Conservation (phyloP, 1,140 invertebrate genomes). For the Zaprionus nigranus region DNA sequence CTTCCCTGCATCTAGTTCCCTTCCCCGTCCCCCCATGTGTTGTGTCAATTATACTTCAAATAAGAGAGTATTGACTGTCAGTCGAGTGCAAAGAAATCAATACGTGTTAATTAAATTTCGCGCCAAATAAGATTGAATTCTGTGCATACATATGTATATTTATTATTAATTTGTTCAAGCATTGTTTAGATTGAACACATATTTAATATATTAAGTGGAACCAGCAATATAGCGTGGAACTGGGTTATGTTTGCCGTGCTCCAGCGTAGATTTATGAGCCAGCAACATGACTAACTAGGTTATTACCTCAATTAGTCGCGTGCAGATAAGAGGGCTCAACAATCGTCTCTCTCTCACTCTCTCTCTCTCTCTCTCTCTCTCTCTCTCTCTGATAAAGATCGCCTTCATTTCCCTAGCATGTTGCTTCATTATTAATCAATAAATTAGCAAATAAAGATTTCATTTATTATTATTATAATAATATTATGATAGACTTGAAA, state of each 20-base stretch:
- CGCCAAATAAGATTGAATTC: slow-evolving; percentile 61
- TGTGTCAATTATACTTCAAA: slow-evolving; percentile 54
- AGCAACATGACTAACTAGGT: slow-evolving; percentile 57
- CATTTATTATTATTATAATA: too few relatives aligned
- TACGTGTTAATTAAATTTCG: slow-evolving; percentile 72
- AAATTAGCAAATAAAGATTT: too few relatives aligned
- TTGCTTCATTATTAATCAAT: too few relatives aligned
- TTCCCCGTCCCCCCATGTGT: slow-evolving; percentile 4
- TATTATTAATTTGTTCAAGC: slow-evolving; percentile 30
- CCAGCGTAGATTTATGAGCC: slow-evolving; percentile 58
- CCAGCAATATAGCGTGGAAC: slow-evolving; percentile 25
- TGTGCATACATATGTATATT: slow-evolving; percentile 23
- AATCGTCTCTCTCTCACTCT: not conserved
- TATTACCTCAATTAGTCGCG: slow-evolving; percentile 35
- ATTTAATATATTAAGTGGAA: slow-evolving; percentile 47
- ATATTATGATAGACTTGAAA: not conserved
- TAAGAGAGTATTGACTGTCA: slow-evolving; percentile 49
- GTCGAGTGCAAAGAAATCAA: slow-evolving; percentile 66
- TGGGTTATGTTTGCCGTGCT: slow-evolving; percentile 67
- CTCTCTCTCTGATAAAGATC: not conserved
- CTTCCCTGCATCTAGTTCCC: slow-evolving; percentile 8
- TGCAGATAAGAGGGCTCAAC: slow-evolving; percentile 55
- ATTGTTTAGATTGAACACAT: slow-evolving; percentile 1
- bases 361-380: not conserved
- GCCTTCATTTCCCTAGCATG: not conserved